phyloP scores from a whole-genome alignment of 2,113 vertebrate species.

The Anhinga anhinga region DNA sequence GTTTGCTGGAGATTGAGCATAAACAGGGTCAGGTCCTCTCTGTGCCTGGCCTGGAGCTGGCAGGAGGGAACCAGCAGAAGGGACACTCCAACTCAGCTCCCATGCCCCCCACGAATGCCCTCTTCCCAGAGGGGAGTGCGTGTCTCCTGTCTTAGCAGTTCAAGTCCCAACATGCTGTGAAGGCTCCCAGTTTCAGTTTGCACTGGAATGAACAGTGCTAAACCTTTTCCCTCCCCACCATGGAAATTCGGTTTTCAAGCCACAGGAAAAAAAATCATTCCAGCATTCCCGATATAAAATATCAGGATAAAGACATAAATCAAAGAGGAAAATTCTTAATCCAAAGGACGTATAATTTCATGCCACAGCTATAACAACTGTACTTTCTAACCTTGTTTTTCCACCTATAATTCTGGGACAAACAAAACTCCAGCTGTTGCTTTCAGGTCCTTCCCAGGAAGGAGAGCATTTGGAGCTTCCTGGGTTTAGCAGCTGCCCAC shows the following conservation, averaged over 20 bases:
- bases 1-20: not conserved
- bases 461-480: not conserved
- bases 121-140: not conserved
- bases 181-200: not conserved
- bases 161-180: not conserved
- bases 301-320: not conserved
- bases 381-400: not conserved
- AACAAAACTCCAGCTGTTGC: not conserved
- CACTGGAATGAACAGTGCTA: not conserved
- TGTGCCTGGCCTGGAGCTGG: not conserved
- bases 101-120: accelerated
- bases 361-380: not conserved
- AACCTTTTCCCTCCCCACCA: not conserved
- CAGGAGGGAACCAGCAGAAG: not conserved
- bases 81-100: not conserved
- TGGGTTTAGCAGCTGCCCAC: not conserved
- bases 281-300: not conserved
- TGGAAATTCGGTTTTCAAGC: not conserved
- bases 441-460: not conserved
- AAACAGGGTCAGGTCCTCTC: not conserved
- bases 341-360: not conserved
- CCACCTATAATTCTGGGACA: not conserved
- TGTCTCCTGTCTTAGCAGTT: not conserved
- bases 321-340: not conserved
- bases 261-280: not conserved